Evolutionary conservation across 2,113 vertebrate species (phyloP), one percentile per base, ranked within the genome.

Genomic region (Lycaon pictus): DNA sequence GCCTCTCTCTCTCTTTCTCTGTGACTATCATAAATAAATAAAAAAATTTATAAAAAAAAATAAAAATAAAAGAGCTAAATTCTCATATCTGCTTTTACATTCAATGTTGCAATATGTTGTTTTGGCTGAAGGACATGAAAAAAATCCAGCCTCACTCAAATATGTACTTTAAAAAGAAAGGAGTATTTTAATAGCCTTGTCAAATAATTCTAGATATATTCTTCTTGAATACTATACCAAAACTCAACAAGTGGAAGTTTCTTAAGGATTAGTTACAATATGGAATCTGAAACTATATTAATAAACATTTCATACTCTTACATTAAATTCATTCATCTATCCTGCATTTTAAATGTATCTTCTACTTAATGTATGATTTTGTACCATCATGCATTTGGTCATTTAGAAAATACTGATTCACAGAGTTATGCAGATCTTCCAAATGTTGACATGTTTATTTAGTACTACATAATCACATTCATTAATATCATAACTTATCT

Each of bases 141-240:
- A 90, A 85, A 93, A 90, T 79, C 22, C 37, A 93, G 55, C 27
- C 35, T 96, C 48, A 91, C 15, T 81, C 56, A 74, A 86, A 56
- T 93, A 69, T 8, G 20, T 89, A 80, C 56, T 90, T 81, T 11
- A 35, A 90, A 79, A 90, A 74, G 32, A 86, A 19, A 71, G n/a
- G 22, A 79, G 60, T 37, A 65, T 63, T 90, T 90, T 74, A 56
- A 74, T 35, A 90, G 81, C 35, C 43, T 87, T 90, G 65, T 60
- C 95, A 87, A 93, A 90, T 90, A 72, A 81, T 96, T 90, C 60
- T 65, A 32, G 69, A 53, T 90, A 53, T 79, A 86, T 81, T 90
- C 72, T 84, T 88, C 60, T 85, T 90, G 58, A 55, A 90, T 80
- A 93, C 25, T 93, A 43, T 29, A 90, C 55, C 80, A 80, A 90